Percentiles rank a stretch among this genome's conserved stretches.
phyloP scores from a whole-genome alignment of 2,797 vertebrate genomes.

The Thripadectes ignobilis region DNA sequence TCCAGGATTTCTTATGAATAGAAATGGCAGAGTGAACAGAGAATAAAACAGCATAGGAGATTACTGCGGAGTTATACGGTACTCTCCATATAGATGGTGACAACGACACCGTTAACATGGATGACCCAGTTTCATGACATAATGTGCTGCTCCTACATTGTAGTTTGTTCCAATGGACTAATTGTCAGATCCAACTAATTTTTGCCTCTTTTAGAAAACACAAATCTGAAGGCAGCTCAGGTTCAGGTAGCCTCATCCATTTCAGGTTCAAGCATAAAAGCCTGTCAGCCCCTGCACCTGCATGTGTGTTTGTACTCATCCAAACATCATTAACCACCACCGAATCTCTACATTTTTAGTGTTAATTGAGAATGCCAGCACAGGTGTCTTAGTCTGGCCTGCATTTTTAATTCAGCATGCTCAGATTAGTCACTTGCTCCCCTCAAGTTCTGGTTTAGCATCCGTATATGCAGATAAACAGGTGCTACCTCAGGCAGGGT shows the following conservation, averaged over 20 bases:
- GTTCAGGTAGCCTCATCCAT: background rate
- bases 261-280: background rate
- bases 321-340: background rate
- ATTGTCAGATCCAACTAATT: background rate
- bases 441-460: background rate
- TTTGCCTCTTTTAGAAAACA: background rate
- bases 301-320: background rate
- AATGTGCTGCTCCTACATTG: background rate
- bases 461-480: background rate
- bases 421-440: background rate
- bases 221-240: background rate
- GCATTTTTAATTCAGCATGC: background rate
- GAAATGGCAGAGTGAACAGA: background rate
- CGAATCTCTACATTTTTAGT: background rate
- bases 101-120: background rate
- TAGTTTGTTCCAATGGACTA: background rate
- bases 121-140: background rate
- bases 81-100: background rate
- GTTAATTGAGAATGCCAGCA: background rate
- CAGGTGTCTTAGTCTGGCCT: background rate
- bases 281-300: background rate
- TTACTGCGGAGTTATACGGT: background rate
- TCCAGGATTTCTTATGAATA: background rate
- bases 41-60: background rate
- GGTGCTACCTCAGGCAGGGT: background rate